Evolutionary conservation across 2,113 vertebrate genomes (phyloP), one percentile per base, ranked within the genome.

Genomic region (Otus sunia): DNA sequence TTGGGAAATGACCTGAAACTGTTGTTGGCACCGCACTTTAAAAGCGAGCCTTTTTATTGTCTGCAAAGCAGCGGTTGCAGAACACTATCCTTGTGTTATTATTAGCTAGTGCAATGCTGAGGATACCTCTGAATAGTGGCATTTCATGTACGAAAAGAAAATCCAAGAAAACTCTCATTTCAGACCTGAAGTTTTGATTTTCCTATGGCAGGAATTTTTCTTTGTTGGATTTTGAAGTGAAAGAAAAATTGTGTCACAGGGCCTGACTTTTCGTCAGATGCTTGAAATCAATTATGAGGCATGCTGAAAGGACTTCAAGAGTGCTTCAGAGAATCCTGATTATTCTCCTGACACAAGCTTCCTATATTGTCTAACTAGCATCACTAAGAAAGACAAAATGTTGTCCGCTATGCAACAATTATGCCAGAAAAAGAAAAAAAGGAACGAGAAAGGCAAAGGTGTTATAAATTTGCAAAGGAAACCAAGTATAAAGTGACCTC

Each of bases 391-490:
- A 94, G 52, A 50, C n/a, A 59, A 68, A 86, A 86, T 49, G 6
- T 64, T 92, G 14, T 59, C 69, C 88, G 50, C 47, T 68, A 20
- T 47, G 32, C 41, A 80, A 64, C 19, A 94, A 41, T 59, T 86
- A 55, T 55, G 10, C 25, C 34, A 81, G 59, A 49, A 71, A 92
- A 80, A 86, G 26, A 18, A 63, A 93, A 80, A 83, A 89, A 52
- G 6, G n/a, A 94, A 53, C 9, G 49, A 89, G 36, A 79, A 83
- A 92, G 29, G 53, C 34, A 77, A 88, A 95, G 53, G 26, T 36
- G 58, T 63, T 77, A 80, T 72, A 93, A 92, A 80, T 34, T 49
- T 92, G 90, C 41, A 90, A 89, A 89, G 75, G 71, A 97, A 97
- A 91, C 45, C 11, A 50, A 74, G 68, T 73, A 72, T 25, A 84